Evolutionary conservation across 1,140 invertebrate genomes (phyloP), one percentile per base, ranked within the genome.

Genomic region (Ostrea edulis): DNA sequence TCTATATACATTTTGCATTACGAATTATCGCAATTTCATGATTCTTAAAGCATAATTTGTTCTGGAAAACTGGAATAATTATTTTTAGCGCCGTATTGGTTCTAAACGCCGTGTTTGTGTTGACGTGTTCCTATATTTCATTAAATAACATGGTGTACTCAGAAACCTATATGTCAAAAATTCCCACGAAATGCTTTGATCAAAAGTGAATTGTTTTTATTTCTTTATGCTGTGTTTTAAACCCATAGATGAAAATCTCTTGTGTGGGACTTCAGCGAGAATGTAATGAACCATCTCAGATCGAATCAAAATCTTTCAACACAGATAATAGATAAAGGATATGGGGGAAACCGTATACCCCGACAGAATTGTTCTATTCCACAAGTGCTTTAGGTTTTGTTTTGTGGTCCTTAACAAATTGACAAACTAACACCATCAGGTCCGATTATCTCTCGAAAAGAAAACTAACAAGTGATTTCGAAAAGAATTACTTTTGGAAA

Each of bases 241-340:
- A 77, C 8, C 25, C 25, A 77, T 25, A 29, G 68, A 77, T 35
- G 68, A 77, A 71, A 77, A 77, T 77, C 68, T 77, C 7, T 77
- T 77, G 68, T 77, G 29, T 29, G 29, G 68, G 35, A 77, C 22
- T 77, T 44, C 35, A 77, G 25, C 35, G 68, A 77, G 35, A 77
- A 77, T 9, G 68, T 77, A 77, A 77, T 77, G 68, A 77, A 77
- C 68, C 68, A 14, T 77, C 29, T 14, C 68, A 77, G 82, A 83
- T 83, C 82, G 22, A 83, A 83, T 83, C 82, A 54, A 54, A 51
- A 83, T 83, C 82, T 83, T 83, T 83, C 82, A 83, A 83, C 82
- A 83, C 82, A 53, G 52, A 83, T 83, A 52, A 83, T 52, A 83
- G 44, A 53, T 83, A 53, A 83, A 83, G 22, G 82, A 53, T n/a